These are phyloP conservation scores for Drosophila pseudotalamancana DNA, from an alignment of 2,888 invertebrate species.

Conservation along the genomic window DNA sequence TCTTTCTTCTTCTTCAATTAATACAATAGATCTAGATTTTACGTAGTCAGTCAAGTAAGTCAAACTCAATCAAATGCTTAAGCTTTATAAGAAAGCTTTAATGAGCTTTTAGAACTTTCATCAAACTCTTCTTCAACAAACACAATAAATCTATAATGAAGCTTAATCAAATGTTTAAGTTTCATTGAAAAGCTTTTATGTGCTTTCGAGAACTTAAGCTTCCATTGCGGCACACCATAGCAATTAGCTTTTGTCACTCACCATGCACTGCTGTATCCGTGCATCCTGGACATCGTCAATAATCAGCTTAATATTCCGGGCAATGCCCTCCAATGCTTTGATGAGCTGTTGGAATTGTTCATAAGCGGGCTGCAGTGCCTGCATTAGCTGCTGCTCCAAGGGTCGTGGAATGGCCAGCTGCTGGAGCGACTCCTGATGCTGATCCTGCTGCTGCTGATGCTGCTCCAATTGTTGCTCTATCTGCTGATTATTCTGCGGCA, in stretches of 20 bases:
- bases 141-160: too few species aligned
- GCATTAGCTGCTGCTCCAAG: slow-evolving; percentile 39
- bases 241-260: slow-evolving; percentile 11
- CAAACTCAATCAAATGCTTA: too few species aligned
- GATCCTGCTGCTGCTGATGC: slow-evolving; percentile 2
- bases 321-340: slow-evolving; percentile 26
- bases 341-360: slow-evolving; percentile 44
- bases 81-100: too few species aligned
- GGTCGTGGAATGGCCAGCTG: background rate
- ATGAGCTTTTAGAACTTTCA: too few species aligned
- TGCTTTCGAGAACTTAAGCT: background rate
- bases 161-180: too few species aligned
- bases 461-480: background rate
- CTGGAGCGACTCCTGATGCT: background rate
- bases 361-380: slow-evolving; percentile 39
- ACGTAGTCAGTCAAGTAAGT: too few species aligned
- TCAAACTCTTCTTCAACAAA: background rate
- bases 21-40: too few species aligned
- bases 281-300: slow-evolving; percentile 46
- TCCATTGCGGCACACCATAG: background rate
- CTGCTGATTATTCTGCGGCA: background rate
- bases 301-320: slow-evolving; percentile 37
- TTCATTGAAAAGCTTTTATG: background rate
- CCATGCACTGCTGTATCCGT: slow-evolving; percentile 43
- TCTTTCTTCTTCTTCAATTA: too few species aligned